Conservation (phyloP, 2,888 invertebrate species). For the Scaptomyza caliginosa region DNA sequence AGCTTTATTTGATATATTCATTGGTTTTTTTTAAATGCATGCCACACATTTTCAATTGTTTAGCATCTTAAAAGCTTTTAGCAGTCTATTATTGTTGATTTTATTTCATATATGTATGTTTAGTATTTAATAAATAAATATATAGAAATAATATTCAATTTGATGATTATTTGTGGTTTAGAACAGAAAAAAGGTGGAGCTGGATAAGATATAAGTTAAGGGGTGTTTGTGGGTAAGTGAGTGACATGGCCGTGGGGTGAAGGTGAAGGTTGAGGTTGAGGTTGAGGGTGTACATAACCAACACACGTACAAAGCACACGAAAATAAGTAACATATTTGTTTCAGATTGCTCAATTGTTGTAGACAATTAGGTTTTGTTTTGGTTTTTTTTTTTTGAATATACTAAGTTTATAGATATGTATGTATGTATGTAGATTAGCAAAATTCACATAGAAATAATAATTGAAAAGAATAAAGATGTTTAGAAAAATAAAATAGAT, state of each 20-base stretch:
- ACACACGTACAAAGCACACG: constrained; percentile 62
- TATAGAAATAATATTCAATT: constrained; percentile 9
- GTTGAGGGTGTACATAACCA: constrained; percentile 24
- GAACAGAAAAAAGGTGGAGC: constrained; percentile 8
- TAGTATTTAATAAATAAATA: background rate
- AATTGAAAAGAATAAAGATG: constrained; percentile 25
- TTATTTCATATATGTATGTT: constrained; percentile 1
- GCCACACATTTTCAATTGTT: constrained; percentile 68
- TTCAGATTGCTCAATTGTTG: constrained; percentile 30
- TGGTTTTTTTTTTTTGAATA: too few relatives aligned
- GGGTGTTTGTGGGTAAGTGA: background rate
- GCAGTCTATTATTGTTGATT: constrained; percentile 3
- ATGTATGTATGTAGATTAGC: constrained; percentile 24
- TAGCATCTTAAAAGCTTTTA: constrained; percentile 3
- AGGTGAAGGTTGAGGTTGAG: background rate
- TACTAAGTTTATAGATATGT: constrained; percentile 20
- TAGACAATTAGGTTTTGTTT: constrained; percentile 43
- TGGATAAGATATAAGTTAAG: background rate
- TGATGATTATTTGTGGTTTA: constrained; percentile 8
- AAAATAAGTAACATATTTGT: constrained; percentile 42
- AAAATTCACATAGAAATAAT: constrained; percentile 33
- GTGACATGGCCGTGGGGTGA: background rate
- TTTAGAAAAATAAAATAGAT: constrained; percentile 38
- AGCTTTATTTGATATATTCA: constrained; percentile 8
- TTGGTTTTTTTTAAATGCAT: constrained; percentile 56